Base-by-base conservation (phyloP, 2,113 vertebrate species). In the Apus apus region DNA sequence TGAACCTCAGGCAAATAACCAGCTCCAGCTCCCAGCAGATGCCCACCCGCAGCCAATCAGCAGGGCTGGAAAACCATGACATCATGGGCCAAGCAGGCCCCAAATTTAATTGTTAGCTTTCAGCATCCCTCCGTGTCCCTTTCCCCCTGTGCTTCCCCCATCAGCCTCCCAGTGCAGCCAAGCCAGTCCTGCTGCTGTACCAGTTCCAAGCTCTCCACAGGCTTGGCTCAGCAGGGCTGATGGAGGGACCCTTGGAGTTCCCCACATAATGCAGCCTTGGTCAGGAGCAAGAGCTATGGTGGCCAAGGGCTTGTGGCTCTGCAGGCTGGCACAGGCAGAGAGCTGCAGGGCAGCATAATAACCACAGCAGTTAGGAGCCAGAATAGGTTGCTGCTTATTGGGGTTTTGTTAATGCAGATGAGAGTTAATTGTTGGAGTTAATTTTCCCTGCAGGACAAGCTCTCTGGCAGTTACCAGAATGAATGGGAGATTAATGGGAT, bases 51-150 rank as follows among this genome's bases (percentile, higher is more conserved):
- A 98, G 98, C 99, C 98, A 99, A 98, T 99, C 95, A 76, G 94
- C 91, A 50, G 96, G 97, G 91, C 89, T 79, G 94, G 93, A 97
- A 98, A 99, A 98, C 97, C 97, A 98, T 99, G 99, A 99, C 99
- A 98, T 99, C 99, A 99, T 98, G 99, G 98, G 98, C 98, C 98
- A 98, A 98, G 98, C 93, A 85, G 97, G 98, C 98, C 98, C 98
- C 94, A 95, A 50, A 93, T 96, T 40, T 61, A 97, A 94, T 72
- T 83, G 96, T 98, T 94, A 90, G 97, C 97, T 98, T 98, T 93
- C 68, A 32, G 80, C 93, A 6, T 84, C 88, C 95, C 96, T 98
- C 86, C 1, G 23, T 97, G 64, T 90, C 91, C 92, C 96, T 96
- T 86, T 70, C 48, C 56, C 65, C 15, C 5, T 8, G 26, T 30